Conservation (phyloP, 2,797 vertebrate species). For the Spheniscus humboldti region DNA sequence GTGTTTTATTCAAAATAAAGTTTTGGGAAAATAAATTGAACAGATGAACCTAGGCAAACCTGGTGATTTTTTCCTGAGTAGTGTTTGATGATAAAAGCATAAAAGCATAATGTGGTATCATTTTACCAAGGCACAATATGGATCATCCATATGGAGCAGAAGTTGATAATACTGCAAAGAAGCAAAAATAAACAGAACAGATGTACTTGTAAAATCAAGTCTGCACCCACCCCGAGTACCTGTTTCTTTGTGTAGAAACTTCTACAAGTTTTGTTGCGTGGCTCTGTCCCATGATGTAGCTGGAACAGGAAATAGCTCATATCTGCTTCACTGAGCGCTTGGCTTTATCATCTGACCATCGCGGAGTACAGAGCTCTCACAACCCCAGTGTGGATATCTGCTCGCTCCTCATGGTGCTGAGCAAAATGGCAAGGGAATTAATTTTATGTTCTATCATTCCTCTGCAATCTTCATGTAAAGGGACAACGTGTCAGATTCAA, state of each 20-base stretch:
- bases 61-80: slow-evolving; percentile 78
- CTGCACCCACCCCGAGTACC: slow-evolving; percentile 74
- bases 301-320: background rate
- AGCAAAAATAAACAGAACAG: slow-evolving; percentile 83
- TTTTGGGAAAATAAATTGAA: slow-evolving; percentile 78
- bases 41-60: slow-evolving; percentile 81
- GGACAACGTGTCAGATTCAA: background rate
- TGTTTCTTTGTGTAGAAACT: slow-evolving; percentile 72
- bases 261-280: slow-evolving; percentile 56
- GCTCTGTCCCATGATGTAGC: slow-evolving; percentile 1
- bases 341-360: fast-evolving
- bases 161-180: slow-evolving; percentile 76
- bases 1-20: slow-evolving; percentile 82
- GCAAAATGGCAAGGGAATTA: background rate
- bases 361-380: background rate
- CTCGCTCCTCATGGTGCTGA: background rate
- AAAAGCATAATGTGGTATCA: slow-evolving; percentile 79
- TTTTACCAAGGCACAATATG: slow-evolving; percentile 80
- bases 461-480: background rate
- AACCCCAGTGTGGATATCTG: fast-evolving
- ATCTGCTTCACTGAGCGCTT: background rate
- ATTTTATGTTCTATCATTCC: background rate
- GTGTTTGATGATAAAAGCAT: slow-evolving; percentile 83
- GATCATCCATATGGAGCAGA: slow-evolving; percentile 80
- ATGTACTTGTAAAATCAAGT: slow-evolving; percentile 78